Conservation (phyloP, 1,140 invertebrate genomes). For the Acromyrmex charruanus region DNA sequence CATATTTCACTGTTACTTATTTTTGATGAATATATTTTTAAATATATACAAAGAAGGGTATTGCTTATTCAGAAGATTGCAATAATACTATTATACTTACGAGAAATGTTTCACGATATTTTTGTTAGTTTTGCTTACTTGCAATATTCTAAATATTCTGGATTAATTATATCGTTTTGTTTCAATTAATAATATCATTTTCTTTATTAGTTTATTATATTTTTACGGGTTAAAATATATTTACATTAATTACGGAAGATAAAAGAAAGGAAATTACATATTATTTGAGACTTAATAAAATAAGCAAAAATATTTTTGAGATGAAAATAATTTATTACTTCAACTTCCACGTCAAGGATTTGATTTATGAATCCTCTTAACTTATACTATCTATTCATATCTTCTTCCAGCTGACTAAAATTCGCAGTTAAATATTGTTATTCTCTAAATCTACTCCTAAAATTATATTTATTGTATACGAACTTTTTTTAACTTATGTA, state of each 20-base stretch:
- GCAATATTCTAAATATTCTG: background rate
- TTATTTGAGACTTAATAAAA: background rate
- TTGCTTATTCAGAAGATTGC: background rate
- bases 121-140: background rate
- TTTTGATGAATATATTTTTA: constrained; percentile 16
- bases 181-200: background rate
- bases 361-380: too few species aligned
- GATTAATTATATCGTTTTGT: background rate
- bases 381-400: too few species aligned
- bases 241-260: background rate
- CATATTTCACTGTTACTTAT: background rate
- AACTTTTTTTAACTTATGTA: too few species aligned
- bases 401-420: too few species aligned
- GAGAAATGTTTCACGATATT: background rate
- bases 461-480: too few species aligned
- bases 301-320: background rate
- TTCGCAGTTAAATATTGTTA: too few species aligned
- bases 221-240: background rate
- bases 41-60: background rate
- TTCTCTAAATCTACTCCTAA: too few species aligned
- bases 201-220: background rate
- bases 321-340: background rate
- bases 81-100: background rate
- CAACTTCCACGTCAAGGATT: too few species aligned
- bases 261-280: background rate